Base-by-base conservation (phyloP, 2,113 vertebrate species). In the Calypte anna region DNA sequence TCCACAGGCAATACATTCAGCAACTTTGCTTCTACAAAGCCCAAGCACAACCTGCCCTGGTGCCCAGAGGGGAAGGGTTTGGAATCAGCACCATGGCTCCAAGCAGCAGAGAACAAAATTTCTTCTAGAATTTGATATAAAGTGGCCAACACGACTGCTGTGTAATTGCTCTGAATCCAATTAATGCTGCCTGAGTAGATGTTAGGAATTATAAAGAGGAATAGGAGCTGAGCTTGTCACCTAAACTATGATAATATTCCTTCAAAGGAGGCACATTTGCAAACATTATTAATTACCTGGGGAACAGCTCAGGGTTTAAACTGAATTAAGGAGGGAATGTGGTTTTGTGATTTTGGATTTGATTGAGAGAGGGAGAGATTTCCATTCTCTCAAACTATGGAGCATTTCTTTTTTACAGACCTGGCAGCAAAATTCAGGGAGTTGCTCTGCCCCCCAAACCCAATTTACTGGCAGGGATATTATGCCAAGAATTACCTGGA, bases 151-250 rank as follows among this genome's bases (percentile, higher is more conserved):
- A 25, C 4, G 20, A 79, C 61, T 96, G 82, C 73, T 59, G 53
- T 83, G 93, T 94, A 96, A 93, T 88, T 83, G 93, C 88, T 93
- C 36, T 80, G 90, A 91, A 95, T 97, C 91, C 91, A 90, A 90
- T 94, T 97, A 96, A 94, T 91, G 94, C 85, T 90, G 76, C 90
- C 93, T 86, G 93, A 91, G 82, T 93, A 90, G 93, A 95, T 93
- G 88, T 75, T 74, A 83, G 90, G 93, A 96, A 96, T 97, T 93
- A 82, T 72, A 93, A 96, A 95, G 77, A 91, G 77, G 82, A 96
- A 75, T 88, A 80, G 7, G 38, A 80, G 46, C n/a, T 30, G 12
- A 90, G 82, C 93, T 92, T 86, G 85, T 66, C 94, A 83, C 88
- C n/a, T 74, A 59, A 86, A 58, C 91, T 87, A 55, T 17, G 33